phyloP scores from a whole-genome alignment of 1,140 invertebrate genomes.

The Teleogryllus occipitalis region DNA sequence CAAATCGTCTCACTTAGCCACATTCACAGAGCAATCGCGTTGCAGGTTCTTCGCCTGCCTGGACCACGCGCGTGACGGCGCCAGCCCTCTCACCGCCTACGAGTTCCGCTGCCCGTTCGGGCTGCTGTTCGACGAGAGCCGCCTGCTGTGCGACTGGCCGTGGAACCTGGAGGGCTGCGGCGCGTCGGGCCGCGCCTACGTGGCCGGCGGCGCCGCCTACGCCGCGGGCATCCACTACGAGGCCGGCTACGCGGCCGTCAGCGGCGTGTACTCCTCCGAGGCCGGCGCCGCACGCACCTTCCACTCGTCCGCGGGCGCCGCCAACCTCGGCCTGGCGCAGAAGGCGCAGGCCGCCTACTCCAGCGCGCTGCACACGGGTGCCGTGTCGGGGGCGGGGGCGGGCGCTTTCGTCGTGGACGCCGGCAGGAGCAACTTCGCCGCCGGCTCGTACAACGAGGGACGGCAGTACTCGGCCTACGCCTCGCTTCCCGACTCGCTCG shows the following conservation, averaged over 20 bases:
- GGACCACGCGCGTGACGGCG: conserved; percentile 55
- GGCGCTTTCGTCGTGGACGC: background rate
- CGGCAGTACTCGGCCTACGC: conserved; percentile 25
- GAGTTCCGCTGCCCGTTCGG: conserved; percentile 78
- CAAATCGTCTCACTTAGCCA: no score
- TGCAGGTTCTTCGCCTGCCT: conserved; percentile 65
- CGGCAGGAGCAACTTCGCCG: background rate
- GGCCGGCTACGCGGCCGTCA: conserved; percentile 18
- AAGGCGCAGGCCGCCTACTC: background rate
- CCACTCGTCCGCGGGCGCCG: background rate
- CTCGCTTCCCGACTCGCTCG: conserved; percentile 25
- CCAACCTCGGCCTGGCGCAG: background rate
- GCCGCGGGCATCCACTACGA: background rate
- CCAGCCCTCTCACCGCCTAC: conserved; percentile 52
- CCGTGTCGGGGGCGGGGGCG: background rate
- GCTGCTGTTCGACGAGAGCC: conserved; percentile 65
- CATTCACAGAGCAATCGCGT: no score
- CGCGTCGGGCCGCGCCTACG: background rate
- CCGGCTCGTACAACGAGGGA: conserved; percentile 28
- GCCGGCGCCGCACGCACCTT: background rate
- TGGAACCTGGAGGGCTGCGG: conserved; percentile 65
- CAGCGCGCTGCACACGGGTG: background rate
- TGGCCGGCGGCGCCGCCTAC: background rate
- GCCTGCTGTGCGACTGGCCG: conserved; percentile 70
- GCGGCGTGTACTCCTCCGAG: background rate